Conservation (phyloP, 2,888 invertebrate genomes). For the Troilus luridus region DNA sequence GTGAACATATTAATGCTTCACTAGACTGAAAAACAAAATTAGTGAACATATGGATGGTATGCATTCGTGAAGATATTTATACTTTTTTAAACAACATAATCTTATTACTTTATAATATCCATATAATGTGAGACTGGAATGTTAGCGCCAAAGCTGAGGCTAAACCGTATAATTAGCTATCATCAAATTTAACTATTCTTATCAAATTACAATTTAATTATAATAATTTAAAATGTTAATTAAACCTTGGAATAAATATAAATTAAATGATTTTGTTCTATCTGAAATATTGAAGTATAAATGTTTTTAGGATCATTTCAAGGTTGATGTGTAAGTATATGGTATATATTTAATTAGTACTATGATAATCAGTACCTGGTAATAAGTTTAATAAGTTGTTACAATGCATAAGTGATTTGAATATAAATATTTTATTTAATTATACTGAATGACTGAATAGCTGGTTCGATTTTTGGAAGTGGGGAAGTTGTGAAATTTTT, state of each 20-base stretch:
- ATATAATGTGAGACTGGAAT: not conserved
- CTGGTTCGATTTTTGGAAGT: not conserved
- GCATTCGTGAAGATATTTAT: not conserved
- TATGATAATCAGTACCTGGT: not conserved
- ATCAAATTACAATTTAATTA: not conserved
- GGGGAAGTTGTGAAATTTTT: not conserved
- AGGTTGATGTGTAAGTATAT: constrained; percentile 19
- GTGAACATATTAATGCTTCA: too few species aligned
- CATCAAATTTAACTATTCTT: not conserved
- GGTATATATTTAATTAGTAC: not conserved
- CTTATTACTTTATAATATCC: not conserved
- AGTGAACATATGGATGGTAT: not conserved
- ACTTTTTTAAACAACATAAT: not conserved
- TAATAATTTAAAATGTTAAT: not conserved
- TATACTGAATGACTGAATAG: not conserved
- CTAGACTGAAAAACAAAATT: not conserved
- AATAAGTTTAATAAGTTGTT: not conserved
- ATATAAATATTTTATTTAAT: constrained; percentile 11
- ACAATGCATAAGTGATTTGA: constrained; percentile 3
- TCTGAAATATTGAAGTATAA: not conserved
- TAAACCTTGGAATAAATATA: not conserved
- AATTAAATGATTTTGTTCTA: not conserved
- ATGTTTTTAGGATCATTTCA: not conserved
- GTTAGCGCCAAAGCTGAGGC: not conserved
- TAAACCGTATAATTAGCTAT: not conserved